phyloP scores from a whole-genome alignment of 2,113 vertebrate genomes.

The Cyprinodon tularosa region DNA sequence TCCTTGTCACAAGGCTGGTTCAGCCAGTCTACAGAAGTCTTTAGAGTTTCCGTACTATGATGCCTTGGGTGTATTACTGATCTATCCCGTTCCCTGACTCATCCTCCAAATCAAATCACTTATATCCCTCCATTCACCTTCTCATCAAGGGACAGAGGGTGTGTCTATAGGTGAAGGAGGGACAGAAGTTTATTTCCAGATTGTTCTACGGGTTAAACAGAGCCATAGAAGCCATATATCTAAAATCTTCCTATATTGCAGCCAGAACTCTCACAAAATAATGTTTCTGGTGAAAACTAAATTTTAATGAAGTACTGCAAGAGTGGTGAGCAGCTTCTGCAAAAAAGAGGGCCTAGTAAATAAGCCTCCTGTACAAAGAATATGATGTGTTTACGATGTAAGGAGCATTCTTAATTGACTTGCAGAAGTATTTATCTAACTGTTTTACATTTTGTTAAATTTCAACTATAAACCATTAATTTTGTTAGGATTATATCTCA shows the following conservation, averaged over 20 bases:
- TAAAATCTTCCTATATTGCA: background rate
- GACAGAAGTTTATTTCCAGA: conserved; percentile 26
- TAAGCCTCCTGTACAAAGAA: background rate
- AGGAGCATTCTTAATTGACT: background rate
- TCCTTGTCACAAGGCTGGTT: conserved; percentile 47
- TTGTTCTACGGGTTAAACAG: conserved; percentile 2
- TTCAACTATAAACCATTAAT: background rate
- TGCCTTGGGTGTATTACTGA: conserved; percentile 30
- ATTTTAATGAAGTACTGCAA: background rate
- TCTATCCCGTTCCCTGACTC: conserved; percentile 60
- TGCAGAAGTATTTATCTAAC: background rate
- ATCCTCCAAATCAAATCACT: conserved; percentile 28
- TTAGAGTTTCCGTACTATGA: conserved; percentile 35
- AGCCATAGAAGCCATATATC: background rate
- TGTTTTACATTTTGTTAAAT: background rate
- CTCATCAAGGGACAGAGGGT: conserved; percentile 14
- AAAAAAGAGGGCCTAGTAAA: background rate
- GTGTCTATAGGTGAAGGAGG: conserved; percentile 28
- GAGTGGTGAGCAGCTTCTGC: background rate
- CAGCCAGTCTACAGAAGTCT: conserved; percentile 43
- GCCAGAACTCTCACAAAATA: background rate
- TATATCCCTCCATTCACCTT: conserved; percentile 18
- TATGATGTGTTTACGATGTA: background rate
- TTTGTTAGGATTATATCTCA: background rate
- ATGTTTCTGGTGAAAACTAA: background rate